A percentile compares a stretch with the other conserved stretches of the same genome.
phyloP scores from a whole-genome alignment of 2,888 invertebrate genomes.

The Microctonus aethiopoides region DNA sequence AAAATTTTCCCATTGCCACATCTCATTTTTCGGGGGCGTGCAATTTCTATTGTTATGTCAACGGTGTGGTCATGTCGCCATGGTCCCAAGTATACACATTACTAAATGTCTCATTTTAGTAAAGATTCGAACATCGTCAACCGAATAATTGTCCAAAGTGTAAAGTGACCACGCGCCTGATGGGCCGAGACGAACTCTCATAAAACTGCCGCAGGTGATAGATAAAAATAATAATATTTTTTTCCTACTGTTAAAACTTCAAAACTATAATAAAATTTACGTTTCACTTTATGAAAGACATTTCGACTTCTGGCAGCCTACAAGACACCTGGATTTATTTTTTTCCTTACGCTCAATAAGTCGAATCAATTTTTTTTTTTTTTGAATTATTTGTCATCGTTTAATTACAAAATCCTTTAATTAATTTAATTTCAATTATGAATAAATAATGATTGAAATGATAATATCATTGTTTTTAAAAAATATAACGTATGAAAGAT shows the following conservation, averaged over 20 bases:
- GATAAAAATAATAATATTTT: neutral
- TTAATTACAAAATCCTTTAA: too few relatives aligned
- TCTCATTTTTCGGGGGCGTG: constrained; percentile 13
- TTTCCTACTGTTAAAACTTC: neutral
- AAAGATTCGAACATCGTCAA: neutral
- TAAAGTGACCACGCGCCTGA: neutral
- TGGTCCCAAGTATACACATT: too few relatives aligned
- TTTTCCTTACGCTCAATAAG: too few relatives aligned
- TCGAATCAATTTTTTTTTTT: neutral
- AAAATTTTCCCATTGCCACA: constrained; percentile 1
- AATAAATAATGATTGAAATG: too few relatives aligned
- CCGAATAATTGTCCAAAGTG: neutral
- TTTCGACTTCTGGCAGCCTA: too few relatives aligned
- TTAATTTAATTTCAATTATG: too few relatives aligned
- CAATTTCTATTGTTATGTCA: neutral
- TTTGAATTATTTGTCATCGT: neutral
- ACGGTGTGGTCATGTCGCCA: too few relatives aligned
- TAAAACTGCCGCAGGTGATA: neutral
- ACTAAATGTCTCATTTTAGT: neutral
- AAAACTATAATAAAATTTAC: neutral
- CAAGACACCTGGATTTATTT: too few relatives aligned
- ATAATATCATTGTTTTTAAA: too few relatives aligned
- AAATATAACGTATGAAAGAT: too few relatives aligned
- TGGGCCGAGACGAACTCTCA: neutral
- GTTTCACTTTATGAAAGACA: too few relatives aligned